These are phyloP conservation scores for Siderastrea radians DNA, from an alignment of 92 coral and sea anemone species.

Conservation along the genomic window DNA sequence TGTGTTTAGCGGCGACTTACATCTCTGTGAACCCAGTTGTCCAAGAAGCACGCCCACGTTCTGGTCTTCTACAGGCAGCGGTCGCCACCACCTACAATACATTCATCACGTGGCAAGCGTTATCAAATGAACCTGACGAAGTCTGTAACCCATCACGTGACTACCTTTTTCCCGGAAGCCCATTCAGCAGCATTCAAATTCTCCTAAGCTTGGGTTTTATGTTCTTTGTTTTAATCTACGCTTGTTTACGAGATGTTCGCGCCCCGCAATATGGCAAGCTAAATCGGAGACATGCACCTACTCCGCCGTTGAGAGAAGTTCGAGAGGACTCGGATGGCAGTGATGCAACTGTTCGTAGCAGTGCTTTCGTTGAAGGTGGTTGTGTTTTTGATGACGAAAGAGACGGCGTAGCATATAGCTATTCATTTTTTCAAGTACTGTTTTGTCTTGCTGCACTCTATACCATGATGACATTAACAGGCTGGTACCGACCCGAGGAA, in stretches of 20 bases:
- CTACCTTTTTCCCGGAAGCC: constrained; percentile 88
- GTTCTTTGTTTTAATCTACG: constrained; percentile 87
- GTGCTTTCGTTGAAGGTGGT: constrained; percentile 18
- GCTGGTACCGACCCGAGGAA: constrained; percentile 98
- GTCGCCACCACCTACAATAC: constrained; percentile 94
- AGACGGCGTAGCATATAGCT: constrained; percentile 92
- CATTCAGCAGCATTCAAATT: constrained; percentile 83
- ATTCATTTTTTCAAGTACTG: constrained; percentile 92
- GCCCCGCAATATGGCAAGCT: constrained; percentile 97
- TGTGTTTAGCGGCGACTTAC: constrained; percentile 92
- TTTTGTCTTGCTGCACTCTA: constrained; percentile 89
- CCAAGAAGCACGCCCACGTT: constrained; percentile 95
- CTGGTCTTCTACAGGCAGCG: constrained; percentile 96
- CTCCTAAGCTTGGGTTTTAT: constrained; percentile 82
- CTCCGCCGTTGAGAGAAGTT: neutral
- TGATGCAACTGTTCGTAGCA: constrained; percentile 14
- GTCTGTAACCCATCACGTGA: constrained; percentile 89
- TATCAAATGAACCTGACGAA: constrained; percentile 94
- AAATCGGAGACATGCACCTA: constrained; percentile 15
- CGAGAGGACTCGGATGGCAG: constrained; percentile 9
- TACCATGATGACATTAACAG: constrained; percentile 94
- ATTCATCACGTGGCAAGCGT: constrained; percentile 93
- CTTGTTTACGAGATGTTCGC: constrained; percentile 77
- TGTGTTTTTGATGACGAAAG: constrained; percentile 82
- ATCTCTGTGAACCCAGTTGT: constrained; percentile 91